Percentiles rank a stretch among this genome's conserved stretches.
phyloP scores from a whole-genome alignment of 1,140 invertebrate genomes.

The Danaus melanippus region DNA sequence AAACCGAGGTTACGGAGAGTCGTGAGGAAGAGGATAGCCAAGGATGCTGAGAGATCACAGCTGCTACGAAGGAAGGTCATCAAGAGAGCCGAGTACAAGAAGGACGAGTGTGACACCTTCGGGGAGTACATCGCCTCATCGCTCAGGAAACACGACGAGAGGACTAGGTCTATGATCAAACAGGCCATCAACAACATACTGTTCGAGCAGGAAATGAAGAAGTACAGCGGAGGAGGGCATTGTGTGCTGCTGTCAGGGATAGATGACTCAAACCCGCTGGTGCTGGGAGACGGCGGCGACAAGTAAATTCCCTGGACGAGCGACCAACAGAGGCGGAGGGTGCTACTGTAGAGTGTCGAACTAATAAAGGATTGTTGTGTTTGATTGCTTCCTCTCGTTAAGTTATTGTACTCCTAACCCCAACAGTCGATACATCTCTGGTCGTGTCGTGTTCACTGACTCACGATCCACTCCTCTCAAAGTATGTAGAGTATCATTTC shows the following conservation, averaged over 20 bases:
- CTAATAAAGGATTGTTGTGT: too few species aligned
- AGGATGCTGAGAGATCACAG: conserved; percentile 23
- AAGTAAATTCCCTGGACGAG: not conserved
- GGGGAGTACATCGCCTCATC: conserved; percentile 61
- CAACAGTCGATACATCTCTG: too few species aligned
- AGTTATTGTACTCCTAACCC: too few species aligned
- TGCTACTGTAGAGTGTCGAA: too few species aligned
- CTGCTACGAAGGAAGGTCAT: conserved; percentile 23
- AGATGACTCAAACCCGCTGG: conserved; percentile 49
- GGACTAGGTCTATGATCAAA: conserved; percentile 60
- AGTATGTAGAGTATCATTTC: too few species aligned
- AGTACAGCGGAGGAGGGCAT: conserved; percentile 33
- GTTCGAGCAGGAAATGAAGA: conserved; percentile 64
- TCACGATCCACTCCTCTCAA: too few species aligned
- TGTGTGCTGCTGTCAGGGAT: conserved; percentile 33
- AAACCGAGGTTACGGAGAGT: conserved; percentile 24
- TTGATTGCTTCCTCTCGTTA: too few species aligned
- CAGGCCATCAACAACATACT: conserved; percentile 65
- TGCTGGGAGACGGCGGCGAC: conserved; percentile 27
- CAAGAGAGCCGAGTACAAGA: conserved; percentile 37
- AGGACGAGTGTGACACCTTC: conserved; percentile 61
- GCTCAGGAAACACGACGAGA: conserved; percentile 56
- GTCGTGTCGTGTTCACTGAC: too few species aligned
- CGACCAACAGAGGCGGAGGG: too few species aligned
- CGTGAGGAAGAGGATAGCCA: conserved; percentile 21